These are phyloP conservation scores for Rhinogobio ventralis DNA, from an alignment of 2,797 vertebrate genomes.

Conservation along the genomic window DNA sequence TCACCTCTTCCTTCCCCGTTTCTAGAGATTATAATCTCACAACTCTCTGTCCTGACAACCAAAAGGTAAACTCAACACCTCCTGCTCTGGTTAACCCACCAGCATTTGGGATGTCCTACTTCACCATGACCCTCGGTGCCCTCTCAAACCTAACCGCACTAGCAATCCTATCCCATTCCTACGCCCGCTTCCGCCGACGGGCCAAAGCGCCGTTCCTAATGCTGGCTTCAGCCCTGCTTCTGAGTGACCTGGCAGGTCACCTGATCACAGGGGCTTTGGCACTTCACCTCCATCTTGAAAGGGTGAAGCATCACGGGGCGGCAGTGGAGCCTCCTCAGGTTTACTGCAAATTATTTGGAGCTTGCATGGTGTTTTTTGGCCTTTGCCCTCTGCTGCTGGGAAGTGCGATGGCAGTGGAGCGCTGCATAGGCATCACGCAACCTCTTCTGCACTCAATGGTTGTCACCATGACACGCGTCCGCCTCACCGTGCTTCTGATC, in stretches of 20 bases:
- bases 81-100: not conserved
- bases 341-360: constrained; percentile 75
- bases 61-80: constrained; percentile 53
- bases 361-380: constrained; percentile 79
- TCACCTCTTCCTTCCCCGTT: constrained; percentile 39
- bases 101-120: constrained; percentile 71
- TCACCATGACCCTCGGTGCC: constrained; percentile 76
- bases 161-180: constrained; percentile 69
- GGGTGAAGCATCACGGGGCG: constrained; percentile 25
- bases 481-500: constrained; percentile 64
- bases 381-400: constrained; percentile 74
- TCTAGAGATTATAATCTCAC: constrained; percentile 62
- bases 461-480: constrained; percentile 67
- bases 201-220: constrained; percentile 75
- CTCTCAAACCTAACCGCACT: constrained; percentile 77
- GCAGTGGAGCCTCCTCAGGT: constrained; percentile 6
- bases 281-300: constrained; percentile 69
- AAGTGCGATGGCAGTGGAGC: constrained; percentile 78
- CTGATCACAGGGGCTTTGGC: constrained; percentile 75
- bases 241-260: constrained; percentile 76
- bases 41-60: constrained; percentile 17
- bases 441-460: constrained; percentile 72
- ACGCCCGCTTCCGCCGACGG: constrained; percentile 60
- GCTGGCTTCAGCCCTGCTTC: constrained; percentile 71
- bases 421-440: constrained; percentile 75